phyloP scores from a whole-genome alignment of 2,797 vertebrate genomes.

The Furcifer pardalis region DNA sequence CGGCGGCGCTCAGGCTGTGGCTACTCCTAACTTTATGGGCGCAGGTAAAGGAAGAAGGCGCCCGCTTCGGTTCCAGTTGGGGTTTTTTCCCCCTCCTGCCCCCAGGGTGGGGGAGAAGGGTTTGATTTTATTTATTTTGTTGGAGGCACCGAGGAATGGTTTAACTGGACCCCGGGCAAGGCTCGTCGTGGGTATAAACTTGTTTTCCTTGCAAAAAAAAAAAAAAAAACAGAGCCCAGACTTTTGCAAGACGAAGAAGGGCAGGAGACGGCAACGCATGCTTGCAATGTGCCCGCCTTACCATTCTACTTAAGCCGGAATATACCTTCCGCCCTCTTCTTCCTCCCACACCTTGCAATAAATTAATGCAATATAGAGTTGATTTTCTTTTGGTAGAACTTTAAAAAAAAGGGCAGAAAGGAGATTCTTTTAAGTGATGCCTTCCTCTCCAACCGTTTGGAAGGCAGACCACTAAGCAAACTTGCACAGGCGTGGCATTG shows the following conservation, averaged over 20 bases:
- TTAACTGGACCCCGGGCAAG: too few relatives aligned
- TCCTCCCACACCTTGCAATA: neutral
- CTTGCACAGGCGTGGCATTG: neutral
- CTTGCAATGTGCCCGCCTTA: neutral
- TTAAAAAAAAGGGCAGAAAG: neutral
- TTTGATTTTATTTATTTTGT: too few relatives aligned
- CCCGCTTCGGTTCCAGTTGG: neutral
- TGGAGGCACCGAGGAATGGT: too few relatives aligned
- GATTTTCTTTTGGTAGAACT: neutral
- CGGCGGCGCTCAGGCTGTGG: slow-evolving; percentile 76
- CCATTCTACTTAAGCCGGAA: neutral
- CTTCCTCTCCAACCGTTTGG: neutral
- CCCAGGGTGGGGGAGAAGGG: too few relatives aligned
- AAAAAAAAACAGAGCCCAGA: neutral
- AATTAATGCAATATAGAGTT: too few relatives aligned
- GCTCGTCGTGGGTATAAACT: too few relatives aligned
- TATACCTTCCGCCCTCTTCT: neutral
- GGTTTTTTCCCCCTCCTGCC: too few relatives aligned
- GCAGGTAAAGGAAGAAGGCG: slow-evolving; percentile 74
- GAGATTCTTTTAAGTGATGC: neutral
- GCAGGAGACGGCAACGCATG: too few relatives aligned
- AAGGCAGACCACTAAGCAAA: neutral
- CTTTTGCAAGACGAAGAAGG: too few relatives aligned
- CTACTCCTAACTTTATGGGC: slow-evolving; percentile 79
- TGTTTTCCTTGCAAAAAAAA: neutral